phyloP scores from a whole-genome alignment of 2,113 vertebrate species.

The Salvator merianae region DNA sequence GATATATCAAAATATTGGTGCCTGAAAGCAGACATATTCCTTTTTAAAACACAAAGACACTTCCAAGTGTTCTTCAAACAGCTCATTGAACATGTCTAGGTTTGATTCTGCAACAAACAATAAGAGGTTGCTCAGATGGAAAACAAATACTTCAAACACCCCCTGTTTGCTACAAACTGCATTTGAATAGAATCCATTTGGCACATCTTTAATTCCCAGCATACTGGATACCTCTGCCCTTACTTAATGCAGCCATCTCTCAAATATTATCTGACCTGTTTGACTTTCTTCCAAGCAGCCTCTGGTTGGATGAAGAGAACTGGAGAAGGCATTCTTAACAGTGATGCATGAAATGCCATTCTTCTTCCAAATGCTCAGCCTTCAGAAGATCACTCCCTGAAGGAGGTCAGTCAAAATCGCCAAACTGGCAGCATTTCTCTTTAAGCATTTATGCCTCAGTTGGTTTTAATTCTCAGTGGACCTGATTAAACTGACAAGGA shows the following conservation, averaged over 20 bases:
- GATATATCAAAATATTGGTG: too few relatives aligned
- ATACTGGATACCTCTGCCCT: not conserved
- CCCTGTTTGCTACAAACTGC: too few relatives aligned
- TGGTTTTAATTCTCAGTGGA: conserved; percentile 45
- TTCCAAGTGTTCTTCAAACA: too few relatives aligned
- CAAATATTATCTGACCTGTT: not conserved
- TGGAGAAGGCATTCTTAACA: not conserved
- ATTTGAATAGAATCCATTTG: too few relatives aligned
- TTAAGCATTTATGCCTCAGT: conserved; percentile 42
- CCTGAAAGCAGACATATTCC: too few relatives aligned
- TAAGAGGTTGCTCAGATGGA: too few relatives aligned
- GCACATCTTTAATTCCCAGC: not conserved
- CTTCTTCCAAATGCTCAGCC: conserved; percentile 29
- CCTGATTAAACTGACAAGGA: conserved; percentile 61
- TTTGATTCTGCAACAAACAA: too few relatives aligned
- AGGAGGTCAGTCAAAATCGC: conserved; percentile 23
- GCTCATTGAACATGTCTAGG: too few relatives aligned
- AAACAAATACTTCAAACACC: too few relatives aligned
- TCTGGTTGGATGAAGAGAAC: not conserved
- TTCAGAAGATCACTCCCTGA: conserved; percentile 32
- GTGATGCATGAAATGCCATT: conserved; percentile 14
- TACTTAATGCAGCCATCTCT: not conserved
- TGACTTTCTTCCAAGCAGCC: accelerated
- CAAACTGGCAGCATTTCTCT: conserved; percentile 33
- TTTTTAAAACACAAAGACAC: too few relatives aligned